A percentile compares a stretch with the other conserved stretches of the same genome.
These are phyloP conservation scores for Lomographa bimaculata DNA, from an alignment of 2,888 invertebrate species.

Conservation along the genomic window DNA sequence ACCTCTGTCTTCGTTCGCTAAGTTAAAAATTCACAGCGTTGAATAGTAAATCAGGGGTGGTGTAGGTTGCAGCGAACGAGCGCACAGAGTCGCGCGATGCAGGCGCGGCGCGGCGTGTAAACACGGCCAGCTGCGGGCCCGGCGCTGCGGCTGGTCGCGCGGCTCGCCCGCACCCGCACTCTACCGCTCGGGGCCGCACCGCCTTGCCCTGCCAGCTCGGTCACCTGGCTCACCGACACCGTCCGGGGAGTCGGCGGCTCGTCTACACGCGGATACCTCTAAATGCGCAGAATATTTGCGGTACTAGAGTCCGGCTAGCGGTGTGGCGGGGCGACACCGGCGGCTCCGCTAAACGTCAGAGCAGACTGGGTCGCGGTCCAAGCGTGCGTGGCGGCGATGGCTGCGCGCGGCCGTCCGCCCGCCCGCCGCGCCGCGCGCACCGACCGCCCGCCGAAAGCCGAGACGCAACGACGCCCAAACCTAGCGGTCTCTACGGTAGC, in stretches of 20 bases:
- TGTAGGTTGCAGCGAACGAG: conserved; percentile 67
- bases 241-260: conserved; percentile 22
- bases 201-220: conserved; percentile 13
- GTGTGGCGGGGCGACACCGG: conserved; percentile 67
- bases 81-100: conserved; percentile 47
- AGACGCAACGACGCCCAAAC: conserved; percentile 83
- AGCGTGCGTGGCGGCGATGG: conserved; percentile 68
- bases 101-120: conserved; percentile 70
- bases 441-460: conserved; percentile 70
- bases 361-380: conserved; percentile 78
- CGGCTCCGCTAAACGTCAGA: conserved; percentile 75
- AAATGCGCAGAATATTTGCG: conserved; percentile 68
- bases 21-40: conserved; percentile 77
- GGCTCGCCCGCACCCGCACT: conserved; percentile 33
- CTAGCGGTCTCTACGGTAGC: conserved; percentile 66
- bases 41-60: conserved; percentile 76
- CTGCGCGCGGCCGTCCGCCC: conserved; percentile 69
- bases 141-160: conserved; percentile 49
- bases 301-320: conserved; percentile 49
- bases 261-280: conserved; percentile 35
- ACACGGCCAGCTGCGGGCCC: conserved; percentile 73
- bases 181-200: conserved; percentile 20
- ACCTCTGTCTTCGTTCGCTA: conserved; percentile 74
- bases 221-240: conserved; percentile 22
- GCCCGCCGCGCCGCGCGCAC: conserved; percentile 67